These are phyloP conservation scores for Sinopyrophorus schimmeli DNA, from an alignment of 2,888 invertebrate genomes.

Conservation along the genomic window DNA sequence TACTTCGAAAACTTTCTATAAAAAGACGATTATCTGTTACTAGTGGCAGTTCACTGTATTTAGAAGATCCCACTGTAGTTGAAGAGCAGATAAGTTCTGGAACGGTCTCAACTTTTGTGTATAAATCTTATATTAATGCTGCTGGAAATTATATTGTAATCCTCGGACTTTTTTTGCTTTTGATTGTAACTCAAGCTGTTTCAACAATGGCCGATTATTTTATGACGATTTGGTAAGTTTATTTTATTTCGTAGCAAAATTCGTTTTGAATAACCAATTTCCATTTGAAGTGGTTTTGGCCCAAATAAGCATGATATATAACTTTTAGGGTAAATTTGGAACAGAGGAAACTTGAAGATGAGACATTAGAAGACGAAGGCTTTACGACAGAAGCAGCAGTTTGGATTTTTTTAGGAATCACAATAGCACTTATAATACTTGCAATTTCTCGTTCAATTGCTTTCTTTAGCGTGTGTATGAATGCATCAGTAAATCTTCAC, in stretches of 20 bases:
- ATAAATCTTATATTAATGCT: slow-evolving; percentile 72
- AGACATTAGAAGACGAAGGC: too few species aligned
- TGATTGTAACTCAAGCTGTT: slow-evolving; percentile 68
- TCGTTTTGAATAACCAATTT: too few species aligned
- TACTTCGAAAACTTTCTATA: slow-evolving; percentile 31
- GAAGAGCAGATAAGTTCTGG: slow-evolving; percentile 69
- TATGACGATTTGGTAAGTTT: slow-evolving; percentile 72
- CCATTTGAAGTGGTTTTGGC: too few species aligned
- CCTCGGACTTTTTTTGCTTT: slow-evolving; percentile 64
- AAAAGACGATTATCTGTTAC: slow-evolving; percentile 61
- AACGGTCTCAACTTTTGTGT: slow-evolving; percentile 58
- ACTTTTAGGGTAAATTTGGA: too few species aligned
- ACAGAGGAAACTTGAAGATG: too few species aligned
- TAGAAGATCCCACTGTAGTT: slow-evolving; percentile 51
- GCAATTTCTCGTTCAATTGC: slow-evolving; percentile 62
- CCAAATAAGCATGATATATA: too few species aligned
- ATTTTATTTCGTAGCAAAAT: too few species aligned
- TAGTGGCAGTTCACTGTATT: slow-evolving; percentile 53
- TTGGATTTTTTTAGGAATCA: slow-evolving; percentile 55
- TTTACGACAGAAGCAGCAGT: slow-evolving; percentile 48
- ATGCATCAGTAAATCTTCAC: slow-evolving; percentile 77
- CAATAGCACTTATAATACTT: slow-evolving; percentile 57
- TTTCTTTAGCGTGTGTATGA: slow-evolving; percentile 72
- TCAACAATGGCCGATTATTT: slow-evolving; percentile 84
- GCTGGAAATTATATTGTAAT: slow-evolving; percentile 72